Base-by-base conservation (phyloP, 2,113 vertebrate species). In the Cyprinodon tularosa region DNA sequence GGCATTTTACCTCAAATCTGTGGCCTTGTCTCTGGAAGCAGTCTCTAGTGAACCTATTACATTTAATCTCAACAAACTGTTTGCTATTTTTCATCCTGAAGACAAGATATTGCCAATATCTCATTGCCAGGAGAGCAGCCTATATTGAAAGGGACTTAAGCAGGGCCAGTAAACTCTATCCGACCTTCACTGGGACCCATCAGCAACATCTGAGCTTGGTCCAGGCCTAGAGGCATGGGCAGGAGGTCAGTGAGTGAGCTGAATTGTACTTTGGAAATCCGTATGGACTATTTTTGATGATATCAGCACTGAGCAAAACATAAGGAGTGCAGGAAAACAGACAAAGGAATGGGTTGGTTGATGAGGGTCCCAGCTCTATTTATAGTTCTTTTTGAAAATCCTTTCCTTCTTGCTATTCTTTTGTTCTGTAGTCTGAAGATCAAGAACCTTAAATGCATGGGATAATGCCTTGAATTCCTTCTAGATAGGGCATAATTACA, bases 401-500 rank as follows among this genome's bases (percentile, higher is more conserved):
- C n/a, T 63, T 65, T 76, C 68, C 40, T 68, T 29, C 64, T 29
- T 71, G 8, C 39, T 71, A 7, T 53, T 17, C 3, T 63, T 53
- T 59, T 70, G 70, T 42, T 48, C 47, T 70, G 67, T 73, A 45
- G 66, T 72, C 66, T 70, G 68, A 61, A 84, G 77, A 88, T 86
- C 78, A 74, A 78, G 82, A 83, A 85, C 78, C 73, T 76, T 73
- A 9, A 80, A 73, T 82, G 68, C 84, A 88, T 86, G 8, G 37
- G 80, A 86, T 87, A 88, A 91, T 66, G 73, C 81, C 77, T 75
- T 64, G 66, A 70, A 84, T 85, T 90, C 86, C 81, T 82, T 69
- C 75, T 76, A 90, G 89, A 89, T 89, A 80, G 77, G 65, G 83
- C 83, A 84, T 91, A 92, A 92, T 93, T 93, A 90, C 88, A 86